phyloP scores from a whole-genome alignment of 2,797 vertebrate species.

The Hippoglossus hippoglossus region DNA sequence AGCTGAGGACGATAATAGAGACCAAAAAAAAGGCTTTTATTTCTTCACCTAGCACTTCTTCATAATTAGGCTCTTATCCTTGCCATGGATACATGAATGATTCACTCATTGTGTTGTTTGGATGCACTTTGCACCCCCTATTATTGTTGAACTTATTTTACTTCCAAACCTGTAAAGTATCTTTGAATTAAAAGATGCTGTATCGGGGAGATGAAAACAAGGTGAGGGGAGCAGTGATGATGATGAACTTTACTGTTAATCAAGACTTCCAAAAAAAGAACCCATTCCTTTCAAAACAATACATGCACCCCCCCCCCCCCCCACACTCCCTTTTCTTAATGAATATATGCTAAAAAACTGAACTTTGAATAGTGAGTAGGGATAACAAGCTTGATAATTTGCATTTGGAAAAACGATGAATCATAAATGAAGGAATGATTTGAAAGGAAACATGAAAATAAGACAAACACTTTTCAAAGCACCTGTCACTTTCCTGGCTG shows the following conservation, averaged over 20 bases:
- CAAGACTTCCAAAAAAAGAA: constrained; percentile 1
- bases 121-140: constrained; percentile 28
- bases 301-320: neutral
- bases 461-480: constrained; percentile 25
- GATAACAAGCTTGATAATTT: constrained; percentile 4
- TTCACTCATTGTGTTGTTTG: constrained; percentile 38
- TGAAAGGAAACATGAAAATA: constrained; percentile 16
- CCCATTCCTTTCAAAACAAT: neutral
- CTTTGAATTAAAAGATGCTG: constrained; percentile 16
- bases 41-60: constrained; percentile 43
- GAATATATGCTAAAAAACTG: neutral
- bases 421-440: constrained; percentile 19
- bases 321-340: constrained; percentile 3
- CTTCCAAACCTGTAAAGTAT: constrained; percentile 5
- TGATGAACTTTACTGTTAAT: constrained; percentile 13
- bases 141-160: constrained; percentile 20
- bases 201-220: constrained; percentile 17
- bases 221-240: neutral
- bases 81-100: constrained; percentile 49
- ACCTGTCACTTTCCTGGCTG: constrained; percentile 24
- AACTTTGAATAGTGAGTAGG: neutral
- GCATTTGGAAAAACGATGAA: constrained; percentile 11
- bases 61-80: constrained; percentile 52
- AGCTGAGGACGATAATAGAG: constrained; percentile 53
- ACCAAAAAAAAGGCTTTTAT: constrained; percentile 2